Evolutionary conservation across 2,797 vertebrate genomes (phyloP).

Genomic region (Gadopsis marmoratus): DNA sequence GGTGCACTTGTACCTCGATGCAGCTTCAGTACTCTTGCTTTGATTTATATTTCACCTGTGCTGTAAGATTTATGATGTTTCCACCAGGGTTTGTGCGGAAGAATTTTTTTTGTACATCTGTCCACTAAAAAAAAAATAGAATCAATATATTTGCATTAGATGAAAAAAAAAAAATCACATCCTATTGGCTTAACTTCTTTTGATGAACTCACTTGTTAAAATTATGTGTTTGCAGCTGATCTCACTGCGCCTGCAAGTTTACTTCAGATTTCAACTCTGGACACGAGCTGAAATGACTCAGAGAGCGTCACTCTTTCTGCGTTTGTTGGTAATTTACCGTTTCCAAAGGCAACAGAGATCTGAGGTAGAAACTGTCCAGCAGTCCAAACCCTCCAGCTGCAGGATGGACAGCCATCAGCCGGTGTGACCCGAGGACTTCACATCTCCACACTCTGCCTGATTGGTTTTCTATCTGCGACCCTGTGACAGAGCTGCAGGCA

Average conservation of each 20-base stretch:
- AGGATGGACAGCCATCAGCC: conserved; percentile 19
- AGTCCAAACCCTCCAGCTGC: neutral
- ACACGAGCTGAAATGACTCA: neutral
- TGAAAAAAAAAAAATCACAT: neutral
- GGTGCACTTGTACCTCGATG: conserved; percentile 13
- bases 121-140: neutral
- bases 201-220: neutral
- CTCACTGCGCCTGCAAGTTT: neutral
- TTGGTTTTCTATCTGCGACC: conserved; percentile 48
- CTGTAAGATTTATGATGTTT: conserved; percentile 3
- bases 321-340: conserved; percentile 33
- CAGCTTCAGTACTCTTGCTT: conserved; percentile 10
- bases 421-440: conserved; percentile 35
- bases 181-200: too few species aligned
- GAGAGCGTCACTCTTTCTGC: neutral
- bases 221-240: too few species aligned
- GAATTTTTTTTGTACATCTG: neutral
- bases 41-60: conserved; percentile 28
- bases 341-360: conserved; percentile 38
- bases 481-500: conserved; percentile 32
- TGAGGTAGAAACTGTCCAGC: conserved; percentile 15
- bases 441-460: conserved; percentile 43
- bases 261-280: neutral
- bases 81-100: neutral
- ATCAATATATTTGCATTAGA: neutral